phyloP scores from a whole-genome alignment of 2,797 vertebrate species.

The Clamator glandarius region DNA sequence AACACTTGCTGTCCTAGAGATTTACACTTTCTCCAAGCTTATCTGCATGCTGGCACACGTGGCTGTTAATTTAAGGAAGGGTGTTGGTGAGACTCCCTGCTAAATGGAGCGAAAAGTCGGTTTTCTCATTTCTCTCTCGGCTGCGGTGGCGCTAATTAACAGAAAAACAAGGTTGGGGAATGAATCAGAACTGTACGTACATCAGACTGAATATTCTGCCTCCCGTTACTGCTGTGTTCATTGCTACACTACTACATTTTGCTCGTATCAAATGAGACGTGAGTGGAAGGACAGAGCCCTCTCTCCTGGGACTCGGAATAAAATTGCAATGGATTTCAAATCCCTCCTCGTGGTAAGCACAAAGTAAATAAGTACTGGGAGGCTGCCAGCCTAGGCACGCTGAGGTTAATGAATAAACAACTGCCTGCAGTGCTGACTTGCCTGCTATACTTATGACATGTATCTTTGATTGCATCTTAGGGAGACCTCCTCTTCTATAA shows the following conservation, averaged over 20 bases:
- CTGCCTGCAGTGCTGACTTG: not conserved
- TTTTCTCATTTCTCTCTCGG: not conserved
- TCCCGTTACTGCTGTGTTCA: accelerated
- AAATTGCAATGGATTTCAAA: not conserved
- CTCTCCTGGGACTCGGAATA: not conserved
- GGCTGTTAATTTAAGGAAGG: not conserved
- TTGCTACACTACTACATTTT: accelerated
- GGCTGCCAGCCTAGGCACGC: not conserved
- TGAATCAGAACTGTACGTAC: not conserved
- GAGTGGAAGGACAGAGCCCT: not conserved
- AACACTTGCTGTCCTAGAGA: not conserved
- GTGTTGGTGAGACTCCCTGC: not conserved
- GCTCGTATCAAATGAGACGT: not conserved
- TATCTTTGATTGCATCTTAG: not conserved
- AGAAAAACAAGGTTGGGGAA: not conserved
- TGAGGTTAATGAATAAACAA: constrained; percentile 56
- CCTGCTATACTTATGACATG: not conserved
- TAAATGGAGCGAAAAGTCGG: not conserved
- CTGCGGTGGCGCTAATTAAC: accelerated
- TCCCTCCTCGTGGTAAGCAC: not conserved
- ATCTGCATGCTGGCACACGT: not conserved
- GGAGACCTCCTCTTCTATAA: constrained; percentile 11
- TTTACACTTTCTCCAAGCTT: not conserved
- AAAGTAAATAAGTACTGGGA: not conserved
- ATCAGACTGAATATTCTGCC: not conserved